These are phyloP conservation scores for Triplophysa yarkandensis DNA, from an alignment of 2,797 vertebrate species.

Conservation along the genomic window DNA sequence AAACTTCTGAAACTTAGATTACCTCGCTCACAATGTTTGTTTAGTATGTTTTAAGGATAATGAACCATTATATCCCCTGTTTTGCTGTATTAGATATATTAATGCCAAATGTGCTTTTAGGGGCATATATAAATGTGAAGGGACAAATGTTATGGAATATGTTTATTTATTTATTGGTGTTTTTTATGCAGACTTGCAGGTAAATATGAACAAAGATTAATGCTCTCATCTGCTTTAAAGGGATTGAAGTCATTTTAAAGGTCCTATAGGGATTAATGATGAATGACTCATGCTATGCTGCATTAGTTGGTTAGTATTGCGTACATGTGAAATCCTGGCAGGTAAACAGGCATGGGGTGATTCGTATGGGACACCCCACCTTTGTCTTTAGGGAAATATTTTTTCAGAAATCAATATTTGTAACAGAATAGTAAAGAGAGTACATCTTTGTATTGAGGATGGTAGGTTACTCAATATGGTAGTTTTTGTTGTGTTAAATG, in stretches of 20 bases:
- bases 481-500: no score
- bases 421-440: no score
- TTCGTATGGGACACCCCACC: neutral
- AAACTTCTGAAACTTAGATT: neutral
- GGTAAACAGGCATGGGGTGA: neutral
- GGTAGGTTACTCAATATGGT: no score
- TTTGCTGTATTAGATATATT: neutral
- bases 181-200: neutral
- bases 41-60: neutral
- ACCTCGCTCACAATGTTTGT: neutral
- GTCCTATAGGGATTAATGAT: neutral
- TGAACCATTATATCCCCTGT: neutral
- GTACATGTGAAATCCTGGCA: neutral
- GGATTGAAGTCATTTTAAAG: neutral
- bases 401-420: no score
- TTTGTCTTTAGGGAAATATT: conserved; percentile 1
- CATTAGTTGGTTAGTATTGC: conserved; percentile 6
- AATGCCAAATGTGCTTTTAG: neutral
- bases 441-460: no score
- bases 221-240: conserved; percentile 5
- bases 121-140: conserved; percentile 10
- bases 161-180: conserved; percentile 22
- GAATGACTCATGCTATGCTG: neutral
- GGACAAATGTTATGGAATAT: conserved; percentile 8
- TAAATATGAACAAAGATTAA: conserved; percentile 17